Evolutionary conservation across 2,797 vertebrate species (phyloP).

Genomic region (Acrocephalus scirpaceus): DNA sequence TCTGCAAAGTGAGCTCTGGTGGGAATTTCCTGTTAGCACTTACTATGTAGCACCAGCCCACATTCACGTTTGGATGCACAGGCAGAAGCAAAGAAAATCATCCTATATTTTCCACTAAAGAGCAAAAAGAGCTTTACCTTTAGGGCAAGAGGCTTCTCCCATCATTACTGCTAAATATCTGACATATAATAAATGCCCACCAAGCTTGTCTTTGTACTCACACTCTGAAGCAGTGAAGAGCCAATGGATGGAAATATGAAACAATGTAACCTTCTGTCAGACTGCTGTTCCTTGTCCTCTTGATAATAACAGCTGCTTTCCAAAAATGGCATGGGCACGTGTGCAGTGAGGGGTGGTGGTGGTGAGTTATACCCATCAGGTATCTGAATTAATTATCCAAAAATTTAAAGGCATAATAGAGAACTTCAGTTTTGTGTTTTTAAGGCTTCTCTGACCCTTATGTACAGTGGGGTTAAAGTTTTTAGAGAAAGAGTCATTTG

Average conservation of each 20-base stretch:
- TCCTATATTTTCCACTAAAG: background rate
- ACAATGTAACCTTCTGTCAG: background rate
- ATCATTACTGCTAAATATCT: background rate
- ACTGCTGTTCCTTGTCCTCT: background rate
- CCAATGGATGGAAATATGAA: background rate
- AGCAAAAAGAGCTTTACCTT: background rate
- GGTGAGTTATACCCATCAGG: background rate
- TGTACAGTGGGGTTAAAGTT: background rate
- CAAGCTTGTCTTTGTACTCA: background rate
- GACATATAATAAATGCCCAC: background rate
- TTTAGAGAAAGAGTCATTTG: background rate
- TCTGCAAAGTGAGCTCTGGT: background rate
- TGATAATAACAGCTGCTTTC: background rate
- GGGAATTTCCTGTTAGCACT: background rate
- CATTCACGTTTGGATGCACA: background rate
- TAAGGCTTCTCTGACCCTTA: background rate
- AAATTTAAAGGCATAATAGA: background rate
- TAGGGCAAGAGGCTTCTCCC: background rate
- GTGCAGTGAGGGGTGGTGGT: fast-evolving
- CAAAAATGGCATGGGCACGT: background rate
- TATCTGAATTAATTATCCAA: background rate
- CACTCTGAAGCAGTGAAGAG: background rate
- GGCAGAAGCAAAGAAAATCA: background rate
- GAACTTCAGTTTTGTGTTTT: background rate
- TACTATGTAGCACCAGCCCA: background rate